Evolutionary conservation across 1,140 invertebrate genomes (phyloP).

Genomic region (Macrobrachium rosenbergii): DNA sequence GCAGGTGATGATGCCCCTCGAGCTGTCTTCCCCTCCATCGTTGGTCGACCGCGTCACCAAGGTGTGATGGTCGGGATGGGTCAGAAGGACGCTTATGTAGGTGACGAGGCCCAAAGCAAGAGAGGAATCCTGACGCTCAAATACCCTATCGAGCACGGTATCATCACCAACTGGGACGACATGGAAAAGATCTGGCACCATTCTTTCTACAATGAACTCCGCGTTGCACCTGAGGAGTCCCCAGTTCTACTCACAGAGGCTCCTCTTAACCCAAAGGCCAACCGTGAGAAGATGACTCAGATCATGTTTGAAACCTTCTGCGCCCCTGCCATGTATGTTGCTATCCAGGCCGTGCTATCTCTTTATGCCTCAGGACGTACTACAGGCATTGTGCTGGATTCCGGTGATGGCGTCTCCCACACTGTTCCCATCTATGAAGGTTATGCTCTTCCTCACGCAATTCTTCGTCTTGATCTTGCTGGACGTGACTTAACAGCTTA

Average conservation of each 20-base stretch:
- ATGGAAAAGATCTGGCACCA: conserved; percentile 99
- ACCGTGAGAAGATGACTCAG: conserved; percentile 81
- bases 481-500: too few relatives aligned
- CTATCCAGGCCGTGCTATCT: too few relatives aligned
- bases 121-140: conserved; percentile 91
- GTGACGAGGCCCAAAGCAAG: conserved; percentile 93
- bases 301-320: conserved; percentile 73
- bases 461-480: too few relatives aligned
- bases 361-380: too few relatives aligned
- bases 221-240: conserved; percentile 94
- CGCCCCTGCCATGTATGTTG: too few relatives aligned
- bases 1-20: too few relatives aligned
- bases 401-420: too few relatives aligned
- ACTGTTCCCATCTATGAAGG: too few relatives aligned
- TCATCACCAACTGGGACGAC: conserved; percentile 97
- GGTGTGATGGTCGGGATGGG: conserved; percentile 94
- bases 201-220: conserved; percentile 94
- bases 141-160: conserved; percentile 95
- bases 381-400: too few relatives aligned
- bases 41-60: conserved; percentile 70
- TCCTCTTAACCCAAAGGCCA: conserved; percentile 92
- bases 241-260: conserved; percentile 92
- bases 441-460: too few relatives aligned
- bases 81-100: conserved; percentile 90
- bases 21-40: too few relatives aligned